Conservation (phyloP, 2,888 invertebrate genomes). For the Pseudococcus jackbeardsleyi region DNA sequence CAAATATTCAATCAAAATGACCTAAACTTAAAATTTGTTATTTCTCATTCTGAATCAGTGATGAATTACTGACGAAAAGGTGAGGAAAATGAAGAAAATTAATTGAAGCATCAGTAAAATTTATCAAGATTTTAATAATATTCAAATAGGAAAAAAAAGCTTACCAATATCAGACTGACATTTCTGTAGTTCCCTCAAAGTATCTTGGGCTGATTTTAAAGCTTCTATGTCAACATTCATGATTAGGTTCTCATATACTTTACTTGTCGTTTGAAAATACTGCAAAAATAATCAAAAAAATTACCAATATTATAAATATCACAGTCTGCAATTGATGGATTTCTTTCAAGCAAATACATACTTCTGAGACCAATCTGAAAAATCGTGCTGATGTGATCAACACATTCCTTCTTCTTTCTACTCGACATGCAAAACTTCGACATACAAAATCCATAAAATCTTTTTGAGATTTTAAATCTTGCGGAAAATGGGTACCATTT, state of each 20-base stretch:
- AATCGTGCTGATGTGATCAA: constrained; percentile 82
- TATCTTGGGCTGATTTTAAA: constrained; percentile 74
- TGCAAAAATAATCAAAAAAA: constrained; percentile 67
- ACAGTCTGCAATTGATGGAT: neutral
- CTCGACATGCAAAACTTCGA: constrained; percentile 80
- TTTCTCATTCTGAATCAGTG: no score
- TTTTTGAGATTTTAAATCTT: constrained; percentile 79
- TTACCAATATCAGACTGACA: constrained; percentile 76
- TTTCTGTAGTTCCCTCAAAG: constrained; percentile 75
- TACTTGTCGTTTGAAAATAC: constrained; percentile 78
- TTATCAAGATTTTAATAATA: no score
- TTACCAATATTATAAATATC: no score
- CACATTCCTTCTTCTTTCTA: constrained; percentile 81
- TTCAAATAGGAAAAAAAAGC: constrained; percentile 65
- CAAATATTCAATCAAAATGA: constrained; percentile 49
- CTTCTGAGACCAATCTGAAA: constrained; percentile 81
- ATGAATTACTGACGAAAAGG: no score
- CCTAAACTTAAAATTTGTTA: neutral
- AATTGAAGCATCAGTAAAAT: no score
- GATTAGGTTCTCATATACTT: constrained; percentile 78
- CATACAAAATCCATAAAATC: constrained; percentile 88
- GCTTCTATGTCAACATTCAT: constrained; percentile 76
- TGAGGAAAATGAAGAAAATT: no score
- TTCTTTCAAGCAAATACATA: constrained; percentile 68
- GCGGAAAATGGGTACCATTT: constrained; percentile 70